These are phyloP conservation scores for Tympanuchus pallidicinctus DNA, from an alignment of 2,113 vertebrate genomes.

Conservation along the genomic window DNA sequence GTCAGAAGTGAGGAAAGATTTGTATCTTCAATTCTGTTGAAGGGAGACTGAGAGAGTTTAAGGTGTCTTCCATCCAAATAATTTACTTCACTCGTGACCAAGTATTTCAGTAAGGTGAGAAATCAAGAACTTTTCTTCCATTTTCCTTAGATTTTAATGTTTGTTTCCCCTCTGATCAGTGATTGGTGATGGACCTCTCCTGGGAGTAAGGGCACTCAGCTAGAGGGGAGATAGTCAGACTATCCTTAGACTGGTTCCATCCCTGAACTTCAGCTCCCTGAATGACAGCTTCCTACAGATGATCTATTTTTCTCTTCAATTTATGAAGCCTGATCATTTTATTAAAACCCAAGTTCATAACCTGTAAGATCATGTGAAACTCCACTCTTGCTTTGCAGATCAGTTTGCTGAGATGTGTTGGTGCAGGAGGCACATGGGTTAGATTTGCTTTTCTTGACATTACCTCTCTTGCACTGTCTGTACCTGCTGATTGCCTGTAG, in stretches of 20 bases:
- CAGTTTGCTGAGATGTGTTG: not conserved
- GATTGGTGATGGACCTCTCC: not conserved
- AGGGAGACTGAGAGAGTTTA: rapidly evolving
- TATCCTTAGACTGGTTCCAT: not conserved
- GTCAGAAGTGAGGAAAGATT: not conserved
- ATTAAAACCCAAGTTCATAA: not conserved
- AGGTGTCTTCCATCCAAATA: not conserved
- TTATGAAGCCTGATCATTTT: not conserved
- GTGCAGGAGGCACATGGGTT: rapidly evolving
- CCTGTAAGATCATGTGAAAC: not conserved
- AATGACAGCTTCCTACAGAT: no score
- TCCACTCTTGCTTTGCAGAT: not conserved
- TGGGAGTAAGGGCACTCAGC: not conserved
- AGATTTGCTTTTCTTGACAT: not conserved
- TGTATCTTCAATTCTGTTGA: not conserved
- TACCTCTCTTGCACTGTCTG: rapidly evolving
- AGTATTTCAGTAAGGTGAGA: not conserved
- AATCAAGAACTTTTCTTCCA: rapidly evolving
- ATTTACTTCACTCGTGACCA: not conserved
- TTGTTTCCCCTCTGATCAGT: not conserved
- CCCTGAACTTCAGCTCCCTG: not conserved
- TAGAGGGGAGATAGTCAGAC: not conserved
- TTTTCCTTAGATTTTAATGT: not conserved
- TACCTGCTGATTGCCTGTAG: rapidly evolving
- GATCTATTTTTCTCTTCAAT: not conserved